phyloP scores from a whole-genome alignment of 30 jellyfish, hydroid and myxozoan species.

The Aurelia aurita complex sp. Pacific region DNA sequence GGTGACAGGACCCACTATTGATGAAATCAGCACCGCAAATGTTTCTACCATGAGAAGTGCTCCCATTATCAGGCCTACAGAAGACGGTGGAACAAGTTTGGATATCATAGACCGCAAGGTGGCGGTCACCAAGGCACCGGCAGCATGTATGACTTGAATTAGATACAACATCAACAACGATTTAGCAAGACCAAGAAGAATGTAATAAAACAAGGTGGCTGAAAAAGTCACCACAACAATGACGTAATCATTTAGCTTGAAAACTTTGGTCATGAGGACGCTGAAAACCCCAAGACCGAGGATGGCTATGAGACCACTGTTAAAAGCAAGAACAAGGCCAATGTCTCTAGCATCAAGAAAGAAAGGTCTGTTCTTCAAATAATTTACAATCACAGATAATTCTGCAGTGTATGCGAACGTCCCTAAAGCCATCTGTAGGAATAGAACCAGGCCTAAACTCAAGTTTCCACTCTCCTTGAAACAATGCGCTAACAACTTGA shows the following conservation, averaged over 20 bases:
- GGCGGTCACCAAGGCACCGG: not conserved
- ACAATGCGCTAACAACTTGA: not conserved
- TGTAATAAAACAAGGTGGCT: not conserved
- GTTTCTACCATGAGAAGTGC: slow-evolving; percentile 16
- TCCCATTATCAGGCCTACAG: slow-evolving; percentile 1
- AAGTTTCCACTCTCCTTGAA: not conserved
- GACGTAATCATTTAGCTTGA: slow-evolving; percentile 1
- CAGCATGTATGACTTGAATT: slow-evolving; percentile 6
- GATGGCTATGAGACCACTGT: not conserved
- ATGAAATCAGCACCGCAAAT: not conserved
- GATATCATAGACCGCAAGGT: slow-evolving; percentile 21
- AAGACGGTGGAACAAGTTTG: not conserved
- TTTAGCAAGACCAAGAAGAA: slow-evolving; percentile 9
- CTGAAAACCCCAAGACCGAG: slow-evolving; percentile 12
- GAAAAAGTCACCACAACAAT: not conserved
- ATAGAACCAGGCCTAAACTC: not conserved
- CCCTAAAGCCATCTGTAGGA: not conserved
- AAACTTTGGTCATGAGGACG: not conserved
- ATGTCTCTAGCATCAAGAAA: not conserved
- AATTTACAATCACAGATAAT: not conserved
- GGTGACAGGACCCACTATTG: slow-evolving; percentile 19
- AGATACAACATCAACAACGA: slow-evolving; percentile 2
- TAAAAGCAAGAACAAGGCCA: slow-evolving; percentile 10
- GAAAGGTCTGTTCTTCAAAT: slow-evolving; percentile 14
- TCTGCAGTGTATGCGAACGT: not conserved